A percentile compares a stretch with the other conserved stretches of the same genome.
Evolutionary conservation across 1,140 invertebrate genomes (phyloP).

Genomic region (Drosophila parvula): DNA sequence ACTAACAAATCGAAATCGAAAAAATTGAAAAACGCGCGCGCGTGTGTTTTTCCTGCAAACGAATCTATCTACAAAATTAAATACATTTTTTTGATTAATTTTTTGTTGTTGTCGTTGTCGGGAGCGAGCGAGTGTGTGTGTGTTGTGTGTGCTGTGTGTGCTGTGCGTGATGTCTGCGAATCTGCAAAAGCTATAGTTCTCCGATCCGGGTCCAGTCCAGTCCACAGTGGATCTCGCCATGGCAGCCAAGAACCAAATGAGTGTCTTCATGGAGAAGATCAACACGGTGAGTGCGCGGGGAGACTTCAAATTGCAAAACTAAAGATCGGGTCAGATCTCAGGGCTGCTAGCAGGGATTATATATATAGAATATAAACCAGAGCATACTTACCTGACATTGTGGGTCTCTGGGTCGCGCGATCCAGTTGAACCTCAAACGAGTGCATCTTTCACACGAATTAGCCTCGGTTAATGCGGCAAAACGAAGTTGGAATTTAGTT

Average conservation of each 20-base stretch:
- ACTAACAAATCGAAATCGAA: slow-evolving; percentile 19
- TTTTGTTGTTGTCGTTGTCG: slow-evolving; percentile 7
- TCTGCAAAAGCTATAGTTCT: slow-evolving; percentile 23
- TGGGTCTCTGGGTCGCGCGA: slow-evolving; percentile 38
- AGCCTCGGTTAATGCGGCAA: slow-evolving; percentile 2
- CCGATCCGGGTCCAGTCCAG: slow-evolving; percentile 2
- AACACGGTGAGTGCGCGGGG: slow-evolving; percentile 78
- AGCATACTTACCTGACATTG: not conserved
- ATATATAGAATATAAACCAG: not conserved
- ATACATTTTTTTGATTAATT: slow-evolving; percentile 20
- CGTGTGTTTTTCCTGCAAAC: slow-evolving; percentile 31
- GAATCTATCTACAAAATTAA: not conserved
- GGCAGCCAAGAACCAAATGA: slow-evolving; percentile 83
- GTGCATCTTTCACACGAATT: slow-evolving; percentile 27
- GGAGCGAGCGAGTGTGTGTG: not conserved
- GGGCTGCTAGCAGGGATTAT: not conserved
- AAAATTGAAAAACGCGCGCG: slow-evolving; percentile 41
- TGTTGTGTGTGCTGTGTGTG: slow-evolving; percentile 7
- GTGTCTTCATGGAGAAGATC: slow-evolving; percentile 83
- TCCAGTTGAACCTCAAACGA: slow-evolving; percentile 23
- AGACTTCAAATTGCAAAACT: not conserved
- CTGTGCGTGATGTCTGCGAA: slow-evolving; percentile 33
- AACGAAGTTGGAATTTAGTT: not conserved
- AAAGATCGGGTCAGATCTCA: not conserved
- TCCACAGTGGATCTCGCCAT: slow-evolving; percentile 36